phyloP scores from a whole-genome alignment of 1,140 invertebrate genomes.

The Bombus superbus region DNA sequence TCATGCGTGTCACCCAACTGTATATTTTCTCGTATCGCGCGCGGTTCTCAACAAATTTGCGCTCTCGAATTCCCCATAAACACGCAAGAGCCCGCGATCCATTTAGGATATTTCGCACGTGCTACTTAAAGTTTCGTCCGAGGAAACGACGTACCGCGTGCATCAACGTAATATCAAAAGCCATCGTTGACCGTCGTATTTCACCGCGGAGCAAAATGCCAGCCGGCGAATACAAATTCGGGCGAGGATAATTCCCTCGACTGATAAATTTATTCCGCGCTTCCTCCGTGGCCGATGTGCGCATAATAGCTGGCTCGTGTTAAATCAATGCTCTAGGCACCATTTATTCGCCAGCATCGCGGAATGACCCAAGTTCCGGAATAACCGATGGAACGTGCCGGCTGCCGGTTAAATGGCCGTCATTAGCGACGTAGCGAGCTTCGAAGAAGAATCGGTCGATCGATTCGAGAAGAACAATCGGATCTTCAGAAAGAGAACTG shows the following conservation, averaged over 20 bases:
- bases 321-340: conserved; percentile 31
- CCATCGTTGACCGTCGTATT: not conserved
- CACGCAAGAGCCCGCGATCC: too few species aligned
- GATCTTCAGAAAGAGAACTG: conserved; percentile 10
- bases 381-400: not conserved
- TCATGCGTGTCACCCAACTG: too few species aligned
- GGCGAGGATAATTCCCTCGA: conserved; percentile 21
- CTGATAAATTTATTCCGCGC: conserved; percentile 42
- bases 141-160: too few species aligned
- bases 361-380: conserved; percentile 17
- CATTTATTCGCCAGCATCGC: conserved; percentile 21
- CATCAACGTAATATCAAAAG: not conserved
- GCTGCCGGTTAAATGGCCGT: not conserved
- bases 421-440: not conserved
- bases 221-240: conserved; percentile 11
- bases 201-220: conserved; percentile 6
- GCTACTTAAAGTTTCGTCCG: too few species aligned
- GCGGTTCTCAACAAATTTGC: too few species aligned
- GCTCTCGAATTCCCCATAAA: too few species aligned
- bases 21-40: too few species aligned
- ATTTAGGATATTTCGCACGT: too few species aligned
- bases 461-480: not conserved
- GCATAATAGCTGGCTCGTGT: conserved; percentile 29
- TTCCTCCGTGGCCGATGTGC: not conserved
- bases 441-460: not conserved